Percentiles rank a stretch among this genome's conserved stretches.
phyloP scores from a whole-genome alignment of 2,797 vertebrate genomes.

The Lagocephalus sceleratus region DNA sequence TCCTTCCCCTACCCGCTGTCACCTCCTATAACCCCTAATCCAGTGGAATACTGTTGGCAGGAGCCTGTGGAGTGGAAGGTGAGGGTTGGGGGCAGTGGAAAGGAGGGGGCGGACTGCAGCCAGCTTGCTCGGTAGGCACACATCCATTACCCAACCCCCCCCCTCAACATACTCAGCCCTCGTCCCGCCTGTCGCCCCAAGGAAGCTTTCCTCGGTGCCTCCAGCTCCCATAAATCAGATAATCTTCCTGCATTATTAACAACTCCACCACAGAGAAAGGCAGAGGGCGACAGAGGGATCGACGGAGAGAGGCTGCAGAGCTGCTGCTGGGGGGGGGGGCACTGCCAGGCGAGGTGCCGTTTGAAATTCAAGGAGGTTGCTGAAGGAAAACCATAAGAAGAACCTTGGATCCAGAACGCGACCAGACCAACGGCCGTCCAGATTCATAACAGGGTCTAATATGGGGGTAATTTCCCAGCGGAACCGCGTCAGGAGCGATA shows the following conservation, averaged over 20 bases:
- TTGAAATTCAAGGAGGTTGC: no score
- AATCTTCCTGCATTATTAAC: constrained; percentile 78
- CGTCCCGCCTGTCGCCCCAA: constrained; percentile 51
- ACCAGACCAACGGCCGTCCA: no score
- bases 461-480: no score
- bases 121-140: constrained; percentile 43
- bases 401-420: no score
- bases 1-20: constrained; percentile 21
- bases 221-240: constrained; percentile 69
- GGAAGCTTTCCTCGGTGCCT: constrained; percentile 58
- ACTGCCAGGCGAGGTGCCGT: no score
- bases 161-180: constrained; percentile 41
- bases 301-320: constrained; percentile 42
- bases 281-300: constrained; percentile 46
- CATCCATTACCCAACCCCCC: constrained; percentile 56
- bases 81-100: constrained; percentile 15
- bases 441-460: no score
- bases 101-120: constrained; percentile 31
- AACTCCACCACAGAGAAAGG: constrained; percentile 52
- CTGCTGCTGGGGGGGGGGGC: constrained; percentile 6
- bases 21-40: constrained; percentile 50
- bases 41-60: constrained; percentile 44
- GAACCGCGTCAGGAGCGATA: no score
- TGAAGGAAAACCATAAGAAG: no score
- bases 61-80: constrained; percentile 19